Percentiles rank a stretch among this genome's conserved stretches.
Conservation (phyloP, 1,140 invertebrate species). For the Elysia chlorotica region DNA sequence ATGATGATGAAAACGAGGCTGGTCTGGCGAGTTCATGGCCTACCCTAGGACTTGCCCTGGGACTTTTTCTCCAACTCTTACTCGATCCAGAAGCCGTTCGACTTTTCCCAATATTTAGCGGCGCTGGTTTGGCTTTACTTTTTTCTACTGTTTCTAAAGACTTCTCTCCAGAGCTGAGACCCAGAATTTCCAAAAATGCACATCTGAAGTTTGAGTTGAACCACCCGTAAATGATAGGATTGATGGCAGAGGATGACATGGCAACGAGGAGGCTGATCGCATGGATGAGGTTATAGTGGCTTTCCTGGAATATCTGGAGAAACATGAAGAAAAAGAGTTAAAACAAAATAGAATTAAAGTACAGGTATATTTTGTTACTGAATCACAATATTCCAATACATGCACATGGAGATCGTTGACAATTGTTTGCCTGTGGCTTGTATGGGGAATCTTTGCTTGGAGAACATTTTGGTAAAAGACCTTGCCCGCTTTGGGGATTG, state of each 20-base stretch:
- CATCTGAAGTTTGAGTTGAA: slow-evolving; percentile 46
- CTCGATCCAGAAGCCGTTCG: neutral
- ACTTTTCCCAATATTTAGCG: neutral
- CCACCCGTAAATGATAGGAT: slow-evolving; percentile 49
- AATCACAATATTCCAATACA: too few relatives aligned
- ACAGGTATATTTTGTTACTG: too few relatives aligned
- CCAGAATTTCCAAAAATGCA: slow-evolving; percentile 26
- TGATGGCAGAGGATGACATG: slow-evolving; percentile 63
- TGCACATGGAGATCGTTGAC: too few relatives aligned
- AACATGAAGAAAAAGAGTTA: too few relatives aligned
- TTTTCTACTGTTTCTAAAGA: neutral
- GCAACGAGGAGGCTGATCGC: slow-evolving; percentile 67
- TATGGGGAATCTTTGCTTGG: too few relatives aligned
- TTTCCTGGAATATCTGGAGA: slow-evolving; percentile 42
- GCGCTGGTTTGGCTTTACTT: neutral
- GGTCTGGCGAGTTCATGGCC: neutral
- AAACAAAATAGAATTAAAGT: too few relatives aligned
- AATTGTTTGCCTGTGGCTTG: too few relatives aligned
- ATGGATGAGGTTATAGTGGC: slow-evolving; percentile 63
- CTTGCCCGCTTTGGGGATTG: too few relatives aligned
- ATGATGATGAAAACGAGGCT: neutral
- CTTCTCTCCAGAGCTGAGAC: too few relatives aligned
- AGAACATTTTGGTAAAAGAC: too few relatives aligned
- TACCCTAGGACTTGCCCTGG: neutral
- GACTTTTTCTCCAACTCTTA: neutral